Evolutionary conservation across 2,113 vertebrate genomes (phyloP).

Genomic region (Spermophilus dauricus): DNA sequence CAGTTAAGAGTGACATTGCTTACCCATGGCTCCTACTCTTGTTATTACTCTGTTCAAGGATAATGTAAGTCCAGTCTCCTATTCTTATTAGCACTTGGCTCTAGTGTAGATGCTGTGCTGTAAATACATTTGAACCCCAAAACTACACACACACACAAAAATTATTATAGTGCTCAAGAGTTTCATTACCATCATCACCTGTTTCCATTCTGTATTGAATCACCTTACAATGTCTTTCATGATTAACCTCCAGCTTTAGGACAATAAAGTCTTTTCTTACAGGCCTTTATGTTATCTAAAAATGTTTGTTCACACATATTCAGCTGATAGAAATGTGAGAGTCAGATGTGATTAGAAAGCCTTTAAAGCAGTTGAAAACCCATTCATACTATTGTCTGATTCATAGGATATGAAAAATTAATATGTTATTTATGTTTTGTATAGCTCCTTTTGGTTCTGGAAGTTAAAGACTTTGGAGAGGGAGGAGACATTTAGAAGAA

Average conservation of each 20-base stretch:
- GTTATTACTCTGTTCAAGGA: neutral
- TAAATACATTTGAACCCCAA: neutral
- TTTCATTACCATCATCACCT: neutral
- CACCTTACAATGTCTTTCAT: neutral
- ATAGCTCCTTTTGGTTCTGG: neutral
- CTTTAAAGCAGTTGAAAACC: conserved; percentile 53
- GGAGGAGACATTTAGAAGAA: conserved; percentile 27
- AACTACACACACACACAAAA: neutral
- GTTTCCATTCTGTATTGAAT: neutral
- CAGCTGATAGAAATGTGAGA: neutral
- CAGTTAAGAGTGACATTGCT: neutral
- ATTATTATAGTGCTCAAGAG: neutral
- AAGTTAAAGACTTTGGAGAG: conserved; percentile 58
- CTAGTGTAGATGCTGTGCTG: neutral
- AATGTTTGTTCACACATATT: neutral
- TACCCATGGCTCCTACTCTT: neutral
- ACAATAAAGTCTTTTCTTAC: neutral
- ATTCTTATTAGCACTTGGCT: neutral
- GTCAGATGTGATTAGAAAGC: neutral
- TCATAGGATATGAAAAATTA: conserved; percentile 57
- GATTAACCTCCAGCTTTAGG: neutral
- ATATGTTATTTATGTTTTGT: conserved; percentile 72
- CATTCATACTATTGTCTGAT: conserved; percentile 49
- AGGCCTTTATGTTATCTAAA: neutral
- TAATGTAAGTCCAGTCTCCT: neutral